Evolutionary conservation across 2,888 invertebrate species (phyloP), one percentile per base, ranked within the genome.

Genomic region (Oxytorus armatus): DNA sequence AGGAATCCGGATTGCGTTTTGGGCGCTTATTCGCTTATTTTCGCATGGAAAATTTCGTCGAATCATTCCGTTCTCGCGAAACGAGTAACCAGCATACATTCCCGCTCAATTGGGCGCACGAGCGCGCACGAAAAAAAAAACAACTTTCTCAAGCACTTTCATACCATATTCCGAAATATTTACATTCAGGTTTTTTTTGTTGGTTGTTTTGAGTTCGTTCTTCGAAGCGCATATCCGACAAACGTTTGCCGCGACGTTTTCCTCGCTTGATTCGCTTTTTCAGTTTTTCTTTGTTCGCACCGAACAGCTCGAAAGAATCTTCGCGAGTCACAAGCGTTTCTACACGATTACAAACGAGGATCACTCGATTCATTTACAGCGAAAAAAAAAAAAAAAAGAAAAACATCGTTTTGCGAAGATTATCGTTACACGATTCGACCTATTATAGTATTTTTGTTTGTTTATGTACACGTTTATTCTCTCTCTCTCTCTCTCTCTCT

Each of bases 391-490:
- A 72, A 72, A 61, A 18, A 14, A 39, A 59, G 59, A 49, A 14
- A 63, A 44, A 57, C 49, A 18, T 42, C 18, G 36, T 76, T 70
- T 72, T 57, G 33, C 49, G 25, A 65, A 25, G 51, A 66, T 65
- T 18, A 70, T 78, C 61, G 66, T 74, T 72, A 61, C 51, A 65
- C 66, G 72, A 79, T 79, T 49, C 66, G 42, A 70, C 70, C 53
- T 66, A 57, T 72, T 49, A 63, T 78, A 63, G 42, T 65, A 73
- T 68, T 65, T 68, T 65, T 57, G 18, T 47, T 70, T 66, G n/a
- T 53, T 69, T 80, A 80, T 80, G 47, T 80, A 80, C 80, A 80
- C 68, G 76, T 76, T 73, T 73, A 21, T 55, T 66, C 59, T 59
- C 74, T n/a, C n/a, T n/a, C n/a, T n/a, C n/a, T 66, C 59, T 59